Evolutionary conservation across 2,113 vertebrate genomes (phyloP).

Genomic region (Cynocephalus volans): DNA sequence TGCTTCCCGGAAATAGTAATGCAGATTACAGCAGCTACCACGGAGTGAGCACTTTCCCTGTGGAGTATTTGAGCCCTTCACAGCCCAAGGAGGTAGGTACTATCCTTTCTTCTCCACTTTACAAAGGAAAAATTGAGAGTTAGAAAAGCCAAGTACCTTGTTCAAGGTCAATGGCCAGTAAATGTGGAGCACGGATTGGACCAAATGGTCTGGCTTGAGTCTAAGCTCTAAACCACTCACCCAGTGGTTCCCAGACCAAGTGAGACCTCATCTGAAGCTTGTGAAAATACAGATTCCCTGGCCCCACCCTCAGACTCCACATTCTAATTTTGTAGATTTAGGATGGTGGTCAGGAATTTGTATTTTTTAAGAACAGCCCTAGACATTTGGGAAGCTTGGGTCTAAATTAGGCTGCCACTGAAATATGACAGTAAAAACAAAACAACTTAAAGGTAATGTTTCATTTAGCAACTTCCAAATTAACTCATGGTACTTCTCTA

Average conservation of each 20-base stretch:
- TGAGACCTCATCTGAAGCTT: background rate
- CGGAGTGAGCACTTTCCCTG: background rate
- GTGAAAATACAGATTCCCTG: background rate
- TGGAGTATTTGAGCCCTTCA: background rate
- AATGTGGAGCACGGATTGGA: background rate
- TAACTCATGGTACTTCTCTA: background rate
- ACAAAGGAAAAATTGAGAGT: background rate
- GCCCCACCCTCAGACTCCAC: background rate
- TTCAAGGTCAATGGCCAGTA: background rate
- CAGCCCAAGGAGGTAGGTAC: background rate
- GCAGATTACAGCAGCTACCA: background rate
- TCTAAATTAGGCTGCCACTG: background rate
- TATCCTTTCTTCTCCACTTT: background rate
- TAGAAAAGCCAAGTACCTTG: background rate
- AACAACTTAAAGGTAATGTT: constrained; percentile 38
- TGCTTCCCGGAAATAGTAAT: background rate
- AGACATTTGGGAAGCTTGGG: background rate
- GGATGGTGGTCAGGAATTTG: background rate
- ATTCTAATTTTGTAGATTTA: background rate
- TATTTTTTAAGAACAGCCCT: background rate
- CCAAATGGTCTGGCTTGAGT: background rate
- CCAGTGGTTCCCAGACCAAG: background rate
- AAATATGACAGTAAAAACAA: constrained; percentile 27
- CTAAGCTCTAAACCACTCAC: background rate
- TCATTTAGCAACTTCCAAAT: constrained; percentile 41